Conservation (phyloP, 2,113 vertebrate genomes). For the Rhagologus leucostigma region DNA sequence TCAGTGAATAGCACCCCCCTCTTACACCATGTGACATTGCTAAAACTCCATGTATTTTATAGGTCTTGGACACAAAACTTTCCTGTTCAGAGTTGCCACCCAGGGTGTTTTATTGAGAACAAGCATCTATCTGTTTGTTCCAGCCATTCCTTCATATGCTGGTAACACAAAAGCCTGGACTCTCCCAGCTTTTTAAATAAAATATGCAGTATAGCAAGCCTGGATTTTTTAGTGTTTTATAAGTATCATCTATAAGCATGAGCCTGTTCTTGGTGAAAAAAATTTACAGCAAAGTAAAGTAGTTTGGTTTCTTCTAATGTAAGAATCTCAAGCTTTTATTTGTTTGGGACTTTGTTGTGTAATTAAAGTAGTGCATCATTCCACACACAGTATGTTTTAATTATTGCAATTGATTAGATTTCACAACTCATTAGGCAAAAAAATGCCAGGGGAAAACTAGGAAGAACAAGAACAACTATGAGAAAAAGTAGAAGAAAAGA, state of each 20-base stretch:
- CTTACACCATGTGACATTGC: background rate
- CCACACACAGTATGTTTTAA: background rate
- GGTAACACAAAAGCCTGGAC: background rate
- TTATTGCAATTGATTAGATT: conserved; percentile 19
- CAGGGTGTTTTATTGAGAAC: background rate
- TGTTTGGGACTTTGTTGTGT: background rate
- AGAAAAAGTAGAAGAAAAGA: background rate
- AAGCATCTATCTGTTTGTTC: background rate
- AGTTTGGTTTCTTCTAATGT: background rate
- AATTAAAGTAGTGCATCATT: conserved; percentile 7
- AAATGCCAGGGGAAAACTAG: background rate
- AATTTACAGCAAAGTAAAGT: background rate
- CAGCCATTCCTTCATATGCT: background rate
- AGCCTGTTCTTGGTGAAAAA: background rate
- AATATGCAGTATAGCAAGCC: background rate
- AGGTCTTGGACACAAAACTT: background rate
- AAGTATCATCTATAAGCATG: background rate
- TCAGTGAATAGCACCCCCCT: background rate
- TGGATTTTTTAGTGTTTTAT: background rate
- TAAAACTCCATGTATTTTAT: background rate
- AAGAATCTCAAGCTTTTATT: background rate
- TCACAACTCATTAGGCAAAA: conserved; percentile 12
- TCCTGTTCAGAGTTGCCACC: background rate
- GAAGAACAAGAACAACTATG: background rate
- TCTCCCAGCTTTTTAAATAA: background rate